Percentiles rank a stretch among this genome's conserved stretches.
These are phyloP conservation scores for Sclerurus mexicanus DNA, from an alignment of 2,113 vertebrate species.

Conservation along the genomic window DNA sequence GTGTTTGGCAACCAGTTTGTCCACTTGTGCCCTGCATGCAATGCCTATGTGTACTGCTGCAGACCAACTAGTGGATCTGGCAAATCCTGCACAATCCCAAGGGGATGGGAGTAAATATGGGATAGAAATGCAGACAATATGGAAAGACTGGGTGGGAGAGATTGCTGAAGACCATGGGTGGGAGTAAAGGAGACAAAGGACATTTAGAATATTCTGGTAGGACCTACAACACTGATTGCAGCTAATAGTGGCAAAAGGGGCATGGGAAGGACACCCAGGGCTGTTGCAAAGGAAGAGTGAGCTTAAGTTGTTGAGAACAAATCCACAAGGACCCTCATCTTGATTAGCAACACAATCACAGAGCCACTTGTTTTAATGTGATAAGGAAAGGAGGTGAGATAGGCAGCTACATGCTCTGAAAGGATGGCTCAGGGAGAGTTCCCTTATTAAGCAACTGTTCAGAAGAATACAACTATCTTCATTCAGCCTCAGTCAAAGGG, in stretches of 20 bases:
- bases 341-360: conserved; percentile 24
- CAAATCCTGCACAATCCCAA: not conserved
- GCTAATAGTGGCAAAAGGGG: not conserved
- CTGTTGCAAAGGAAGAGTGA: not conserved
- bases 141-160: not conserved
- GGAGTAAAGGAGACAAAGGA: not conserved
- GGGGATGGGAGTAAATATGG: not conserved
- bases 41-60: fast-evolving
- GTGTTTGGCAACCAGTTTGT: not conserved
- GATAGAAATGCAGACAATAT: not conserved
- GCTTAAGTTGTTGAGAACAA: not conserved
- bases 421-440: not conserved
- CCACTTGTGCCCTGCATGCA: not conserved
- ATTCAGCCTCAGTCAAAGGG: not conserved
- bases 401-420: not conserved
- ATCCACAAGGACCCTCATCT: conserved; percentile 25
- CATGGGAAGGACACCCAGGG: not conserved
- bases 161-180: not conserved
- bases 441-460: not conserved
- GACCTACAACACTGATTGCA: not conserved
- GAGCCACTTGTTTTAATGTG: conserved; percentile 20
- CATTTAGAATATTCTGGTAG: not conserved
- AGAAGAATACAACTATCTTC: not conserved
- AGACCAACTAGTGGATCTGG: not conserved
- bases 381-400: conserved; percentile 39